Evolutionary conservation across 2,888 invertebrate species (phyloP).

Genomic region (Pseudococcus longispinus): DNA sequence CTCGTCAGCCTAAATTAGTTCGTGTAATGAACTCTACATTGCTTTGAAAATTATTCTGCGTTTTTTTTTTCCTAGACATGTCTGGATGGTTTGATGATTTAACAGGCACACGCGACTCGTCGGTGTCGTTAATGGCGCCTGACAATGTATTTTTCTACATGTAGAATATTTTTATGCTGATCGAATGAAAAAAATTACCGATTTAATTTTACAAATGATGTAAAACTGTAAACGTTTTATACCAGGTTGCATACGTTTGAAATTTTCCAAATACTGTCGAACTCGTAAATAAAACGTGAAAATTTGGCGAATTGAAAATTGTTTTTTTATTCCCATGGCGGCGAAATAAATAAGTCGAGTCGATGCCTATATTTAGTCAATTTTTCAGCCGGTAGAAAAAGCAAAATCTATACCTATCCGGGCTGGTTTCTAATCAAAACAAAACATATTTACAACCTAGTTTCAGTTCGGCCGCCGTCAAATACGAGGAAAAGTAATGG

Average conservation of each 20-base stretch:
- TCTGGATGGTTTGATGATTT: neutral
- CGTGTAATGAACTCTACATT: conserved; percentile 13
- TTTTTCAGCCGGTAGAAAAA: neutral
- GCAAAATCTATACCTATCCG: neutral
- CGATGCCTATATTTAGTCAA: neutral
- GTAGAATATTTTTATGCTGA: neutral
- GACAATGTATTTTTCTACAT: neutral
- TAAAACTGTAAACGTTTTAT: neutral
- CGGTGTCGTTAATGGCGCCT: conserved; percentile 36
- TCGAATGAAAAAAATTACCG: neutral
- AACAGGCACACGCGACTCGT: neutral
- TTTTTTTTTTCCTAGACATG: neutral
- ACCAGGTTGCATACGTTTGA: neutral
- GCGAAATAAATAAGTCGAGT: neutral
- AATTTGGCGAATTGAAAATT: neutral
- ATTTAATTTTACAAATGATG: neutral
- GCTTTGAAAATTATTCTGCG: neutral
- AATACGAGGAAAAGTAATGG: neutral
- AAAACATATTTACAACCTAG: neutral
- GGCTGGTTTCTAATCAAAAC: neutral
- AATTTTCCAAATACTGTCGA: neutral
- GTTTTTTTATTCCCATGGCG: neutral
- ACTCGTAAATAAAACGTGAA: neutral
- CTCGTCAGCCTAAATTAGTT: neutral
- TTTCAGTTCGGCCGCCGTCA: neutral